Evolutionary conservation across 1,140 invertebrate species (phyloP), one percentile per base, ranked within the genome.

Genomic region (Potamilus streckersoni): DNA sequence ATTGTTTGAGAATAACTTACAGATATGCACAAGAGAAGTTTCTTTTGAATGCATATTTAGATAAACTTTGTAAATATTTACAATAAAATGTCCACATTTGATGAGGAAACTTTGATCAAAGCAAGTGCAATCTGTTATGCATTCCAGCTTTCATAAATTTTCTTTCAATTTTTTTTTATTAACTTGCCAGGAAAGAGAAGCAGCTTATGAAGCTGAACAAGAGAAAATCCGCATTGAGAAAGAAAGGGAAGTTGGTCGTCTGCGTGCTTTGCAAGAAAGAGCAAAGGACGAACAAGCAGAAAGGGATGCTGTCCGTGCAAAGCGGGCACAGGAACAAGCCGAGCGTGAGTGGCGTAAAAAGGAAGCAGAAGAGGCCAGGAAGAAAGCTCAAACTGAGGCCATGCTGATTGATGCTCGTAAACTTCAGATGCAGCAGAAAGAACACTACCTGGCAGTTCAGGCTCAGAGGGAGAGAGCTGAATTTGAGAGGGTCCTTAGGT

Each of bases 281-380:
- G 89, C 88, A 12, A 68, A 79, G 13, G 90, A 91, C 76, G 89
- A 90, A 73, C 87, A 89, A 69, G 87, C 90, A 13, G 88, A 90
- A 67, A 72, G 89, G 38, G 89, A 91, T 80, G 88, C 85, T 6
- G 78, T 91, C 31, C 80, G 89, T 66, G 89, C 89, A 15, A 90
- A 90, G 75, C 79, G 90, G 20, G 90, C 89, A n/a, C 83, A 87
- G 74, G 90, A 91, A 76, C 85, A 89, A 79, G 82, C 87, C 2
- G 90, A 91, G 78, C 80, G 90, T 63, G 89, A 90, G 67, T 90
- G 90, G 89, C 80, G 90, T 19, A 79, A 82, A 57, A 90, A 90
- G 74, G 89, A 91, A 77, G 86, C 86, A n/a, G 83, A 84, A 20
- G 86, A 87, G 59, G 83, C 83, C 1, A 72, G 69, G 19, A 87